These are phyloP conservation scores for Andrena minutula DNA, from an alignment of 2,888 invertebrate species.

Conservation along the genomic window DNA sequence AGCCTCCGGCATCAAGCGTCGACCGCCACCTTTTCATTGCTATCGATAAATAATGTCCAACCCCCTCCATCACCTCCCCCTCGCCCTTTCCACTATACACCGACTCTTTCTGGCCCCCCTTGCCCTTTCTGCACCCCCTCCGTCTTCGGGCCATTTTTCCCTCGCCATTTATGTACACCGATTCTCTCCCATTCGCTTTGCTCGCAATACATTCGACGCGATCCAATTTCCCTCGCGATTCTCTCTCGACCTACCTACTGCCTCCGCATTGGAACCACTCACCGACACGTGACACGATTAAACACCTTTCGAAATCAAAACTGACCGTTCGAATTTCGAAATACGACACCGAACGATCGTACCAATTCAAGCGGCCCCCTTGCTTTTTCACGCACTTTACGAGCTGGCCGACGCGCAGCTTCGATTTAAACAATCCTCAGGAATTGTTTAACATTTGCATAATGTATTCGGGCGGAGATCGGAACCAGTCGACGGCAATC, in stretches of 20 bases:
- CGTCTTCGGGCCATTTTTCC: constrained; percentile 35
- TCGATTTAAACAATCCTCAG: constrained; percentile 35
- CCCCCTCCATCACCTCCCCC: constrained; percentile 37
- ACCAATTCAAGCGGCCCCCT: constrained; percentile 2
- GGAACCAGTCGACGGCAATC: constrained; percentile 16
- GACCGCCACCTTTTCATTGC: constrained; percentile 75
- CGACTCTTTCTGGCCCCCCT: not conserved
- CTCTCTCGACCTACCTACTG: too few relatives aligned
- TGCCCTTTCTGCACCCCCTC: constrained; percentile 18
- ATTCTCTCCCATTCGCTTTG: constrained; percentile 55
- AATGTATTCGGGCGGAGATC: constrained; percentile 32
- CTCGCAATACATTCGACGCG: not conserved
- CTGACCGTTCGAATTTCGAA: not conserved
- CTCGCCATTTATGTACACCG: constrained; percentile 58
- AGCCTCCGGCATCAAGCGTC: constrained; percentile 73
- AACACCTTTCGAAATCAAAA: not conserved
- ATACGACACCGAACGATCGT: not conserved
- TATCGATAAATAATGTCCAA: constrained; percentile 74
- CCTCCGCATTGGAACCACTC: too few relatives aligned
- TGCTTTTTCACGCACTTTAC: constrained; percentile 5
- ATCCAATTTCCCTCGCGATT: too few relatives aligned
- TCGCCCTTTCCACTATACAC: not conserved
- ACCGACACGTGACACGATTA: not conserved
- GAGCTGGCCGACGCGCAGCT: constrained; percentile 6
- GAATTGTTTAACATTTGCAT: constrained; percentile 35